phyloP scores from a whole-genome alignment of 2,888 invertebrate genomes.

The Neoaliturus tenellus region DNA sequence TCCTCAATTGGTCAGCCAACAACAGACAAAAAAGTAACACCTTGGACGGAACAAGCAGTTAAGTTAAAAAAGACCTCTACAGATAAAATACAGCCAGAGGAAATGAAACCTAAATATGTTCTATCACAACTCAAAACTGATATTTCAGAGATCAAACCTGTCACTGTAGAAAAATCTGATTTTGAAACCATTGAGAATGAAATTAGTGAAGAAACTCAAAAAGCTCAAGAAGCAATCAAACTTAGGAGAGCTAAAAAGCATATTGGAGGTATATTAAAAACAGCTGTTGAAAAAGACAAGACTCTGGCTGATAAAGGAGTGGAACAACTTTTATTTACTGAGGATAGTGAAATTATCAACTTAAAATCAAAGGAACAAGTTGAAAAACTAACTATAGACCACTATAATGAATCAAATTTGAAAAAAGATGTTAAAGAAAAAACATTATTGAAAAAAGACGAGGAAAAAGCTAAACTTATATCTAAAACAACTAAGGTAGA shows the following conservation, averaged over 20 bases:
- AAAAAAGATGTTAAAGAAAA: neutral
- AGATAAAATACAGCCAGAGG: neutral
- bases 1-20: neutral
- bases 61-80: constrained; percentile 49
- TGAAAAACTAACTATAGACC: constrained; percentile 20
- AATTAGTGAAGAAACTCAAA: constrained; percentile 15
- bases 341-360: constrained; percentile 35
- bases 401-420: neutral
- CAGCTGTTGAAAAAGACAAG: constrained; percentile 51
- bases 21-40: constrained; percentile 58
- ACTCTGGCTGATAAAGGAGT: constrained; percentile 42
- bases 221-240: constrained; percentile 37
- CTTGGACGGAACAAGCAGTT: constrained; percentile 71
- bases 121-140: neutral
- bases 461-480: neutral
- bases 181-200: constrained; percentile 21
- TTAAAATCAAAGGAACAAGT: constrained; percentile 50
- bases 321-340: constrained; percentile 50
- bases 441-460: neutral
- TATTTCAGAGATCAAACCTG: neutral
- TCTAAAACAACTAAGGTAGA: neutral
- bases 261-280: constrained; percentile 40
- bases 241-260: constrained; percentile 53
- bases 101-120: neutral
- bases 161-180: neutral